Conservation (phyloP, 2,113 vertebrate species). For the Lethenteron camtschaticum region DNA sequence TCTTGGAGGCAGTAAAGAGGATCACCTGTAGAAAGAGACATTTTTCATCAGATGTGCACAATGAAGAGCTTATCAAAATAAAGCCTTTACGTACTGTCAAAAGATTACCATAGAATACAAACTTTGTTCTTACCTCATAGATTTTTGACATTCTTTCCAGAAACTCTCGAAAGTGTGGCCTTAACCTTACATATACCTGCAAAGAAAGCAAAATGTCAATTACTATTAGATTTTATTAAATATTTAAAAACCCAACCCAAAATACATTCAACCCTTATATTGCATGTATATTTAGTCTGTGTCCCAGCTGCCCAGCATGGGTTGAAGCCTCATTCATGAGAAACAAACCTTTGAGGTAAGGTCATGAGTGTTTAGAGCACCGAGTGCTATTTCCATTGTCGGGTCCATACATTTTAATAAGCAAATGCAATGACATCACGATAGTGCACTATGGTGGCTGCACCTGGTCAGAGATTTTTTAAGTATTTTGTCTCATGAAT, state of each 20-base stretch:
- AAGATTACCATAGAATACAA: background rate
- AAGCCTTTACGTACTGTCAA: background rate
- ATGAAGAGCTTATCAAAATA: background rate
- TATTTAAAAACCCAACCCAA: background rate
- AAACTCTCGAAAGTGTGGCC: slow-evolving; percentile 35
- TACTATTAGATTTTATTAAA: no score
- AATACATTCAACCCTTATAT: background rate
- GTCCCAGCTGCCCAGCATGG: no score
- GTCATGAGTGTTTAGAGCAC: no score
- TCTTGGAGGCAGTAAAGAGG: slow-evolving; percentile 42
- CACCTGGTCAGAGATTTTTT: no score
- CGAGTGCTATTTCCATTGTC: no score
- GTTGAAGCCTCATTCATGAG: no score
- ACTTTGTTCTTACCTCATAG: slow-evolving; percentile 27
- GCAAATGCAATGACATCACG: no score
- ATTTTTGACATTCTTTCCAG: slow-evolving; percentile 31
- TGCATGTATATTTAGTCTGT: background rate
- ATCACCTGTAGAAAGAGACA: slow-evolving; percentile 22
- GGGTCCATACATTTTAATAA: no score
- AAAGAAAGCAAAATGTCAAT: slow-evolving; percentile 5
- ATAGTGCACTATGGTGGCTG: no score
- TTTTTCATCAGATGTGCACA: background rate
- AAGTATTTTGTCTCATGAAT: no score
- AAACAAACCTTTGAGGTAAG: no score
- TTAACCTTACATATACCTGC: slow-evolving; percentile 37